Conservation (phyloP, 1,140 invertebrate genomes). For the Drosophila sucinea region DNA sequence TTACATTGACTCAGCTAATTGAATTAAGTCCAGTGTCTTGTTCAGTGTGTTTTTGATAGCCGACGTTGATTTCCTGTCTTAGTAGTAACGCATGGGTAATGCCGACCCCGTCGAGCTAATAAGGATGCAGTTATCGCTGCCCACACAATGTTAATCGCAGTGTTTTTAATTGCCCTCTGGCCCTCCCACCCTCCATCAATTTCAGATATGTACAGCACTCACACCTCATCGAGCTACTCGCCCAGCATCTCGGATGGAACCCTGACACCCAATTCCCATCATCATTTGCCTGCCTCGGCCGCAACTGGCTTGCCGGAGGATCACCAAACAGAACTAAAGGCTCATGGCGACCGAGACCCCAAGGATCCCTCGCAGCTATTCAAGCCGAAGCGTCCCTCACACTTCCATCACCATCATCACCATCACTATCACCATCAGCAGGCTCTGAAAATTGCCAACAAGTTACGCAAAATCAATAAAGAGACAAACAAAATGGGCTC, state of each 20-base stretch:
- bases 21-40: slow-evolving; percentile 60
- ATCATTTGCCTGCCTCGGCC: slow-evolving; percentile 30
- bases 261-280: slow-evolving; percentile 74
- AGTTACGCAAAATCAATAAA: slow-evolving; percentile 82
- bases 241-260: slow-evolving; percentile 82
- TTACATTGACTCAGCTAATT: slow-evolving; percentile 56
- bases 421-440: slow-evolving; percentile 77
- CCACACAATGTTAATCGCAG: slow-evolving; percentile 34
- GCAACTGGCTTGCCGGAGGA: slow-evolving; percentile 27
- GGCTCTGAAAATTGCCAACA: slow-evolving; percentile 76
- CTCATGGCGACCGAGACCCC: slow-evolving; percentile 42
- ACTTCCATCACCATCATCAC: slow-evolving; percentile 68
- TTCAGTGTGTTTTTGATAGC: slow-evolving; percentile 53
- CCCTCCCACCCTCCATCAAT: slow-evolving; percentile 21
- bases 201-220: slow-evolving; percentile 82
- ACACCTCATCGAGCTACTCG: slow-evolving; percentile 82
- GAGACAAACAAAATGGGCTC: slow-evolving; percentile 59
- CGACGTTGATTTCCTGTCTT: slow-evolving; percentile 76
- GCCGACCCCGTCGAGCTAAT: slow-evolving; percentile 54
- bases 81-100: slow-evolving; percentile 45
- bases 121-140: slow-evolving; percentile 67
- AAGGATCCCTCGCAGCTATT: slow-evolving; percentile 23
- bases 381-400: slow-evolving; percentile 51
- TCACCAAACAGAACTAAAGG: slow-evolving; percentile 35
- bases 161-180: slow-evolving; percentile 36